phyloP scores from a whole-genome alignment of 2,797 vertebrate species.

The Astyanax mexicanus region DNA sequence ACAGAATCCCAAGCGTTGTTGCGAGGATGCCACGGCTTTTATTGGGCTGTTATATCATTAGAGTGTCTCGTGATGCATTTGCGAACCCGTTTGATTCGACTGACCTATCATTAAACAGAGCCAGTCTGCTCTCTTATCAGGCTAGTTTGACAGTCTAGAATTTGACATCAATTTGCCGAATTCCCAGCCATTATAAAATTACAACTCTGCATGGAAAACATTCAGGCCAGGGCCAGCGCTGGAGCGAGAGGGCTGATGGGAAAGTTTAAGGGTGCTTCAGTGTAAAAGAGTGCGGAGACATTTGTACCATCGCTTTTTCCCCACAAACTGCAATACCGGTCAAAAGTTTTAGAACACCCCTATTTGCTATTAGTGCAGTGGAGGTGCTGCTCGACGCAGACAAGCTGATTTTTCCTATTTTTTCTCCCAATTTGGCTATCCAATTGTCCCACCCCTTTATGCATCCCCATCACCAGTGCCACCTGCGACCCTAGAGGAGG shows the following conservation, averaged over 20 bases:
- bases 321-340: too few species aligned
- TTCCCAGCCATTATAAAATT: slow-evolving; percentile 58
- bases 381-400: too few species aligned
- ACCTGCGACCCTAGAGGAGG: too few species aligned
- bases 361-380: too few species aligned
- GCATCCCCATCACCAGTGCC: too few species aligned
- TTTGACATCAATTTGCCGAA: slow-evolving; percentile 53
- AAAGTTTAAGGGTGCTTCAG: slow-evolving; percentile 31
- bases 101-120: slow-evolving; percentile 59
- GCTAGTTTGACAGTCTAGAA: slow-evolving; percentile 52
- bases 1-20: slow-evolving; percentile 44
- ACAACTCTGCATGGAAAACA: slow-evolving; percentile 57
- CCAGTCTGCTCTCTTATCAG: slow-evolving; percentile 56
- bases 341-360: too few species aligned
- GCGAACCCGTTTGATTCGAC: slow-evolving; percentile 47
- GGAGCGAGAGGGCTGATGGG: slow-evolving; percentile 36
- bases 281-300: slow-evolving; percentile 5
- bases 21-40: slow-evolving; percentile 43
- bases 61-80: slow-evolving; percentile 48
- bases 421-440: too few species aligned
- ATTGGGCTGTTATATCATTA: slow-evolving; percentile 52
- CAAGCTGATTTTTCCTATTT: too few species aligned
- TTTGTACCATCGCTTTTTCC: slow-evolving; percentile 4
- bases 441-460: too few species aligned
- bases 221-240: slow-evolving; percentile 42